Evolutionary conservation across 1,140 invertebrate genomes (phyloP).

Genomic region (Dolichoris vasculosae): DNA sequence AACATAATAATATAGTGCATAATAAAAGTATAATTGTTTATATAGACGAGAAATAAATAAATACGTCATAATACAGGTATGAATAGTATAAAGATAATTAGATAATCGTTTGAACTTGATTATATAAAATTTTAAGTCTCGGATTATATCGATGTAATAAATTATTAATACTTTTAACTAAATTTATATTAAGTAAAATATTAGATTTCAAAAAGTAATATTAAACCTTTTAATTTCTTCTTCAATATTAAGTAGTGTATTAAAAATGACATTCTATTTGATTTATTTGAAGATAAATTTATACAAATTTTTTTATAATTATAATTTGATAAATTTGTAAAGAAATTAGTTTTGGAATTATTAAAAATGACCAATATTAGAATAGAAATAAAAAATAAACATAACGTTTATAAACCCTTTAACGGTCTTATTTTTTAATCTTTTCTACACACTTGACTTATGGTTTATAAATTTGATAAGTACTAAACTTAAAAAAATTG

Average conservation of each 20-base stretch:
- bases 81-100: not conserved
- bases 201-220: no score
- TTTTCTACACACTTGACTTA: not conserved
- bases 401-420: not conserved
- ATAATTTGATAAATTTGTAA: not conserved
- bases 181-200: not conserved
- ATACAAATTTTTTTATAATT: not conserved
- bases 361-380: not conserved
- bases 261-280: not conserved
- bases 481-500: not conserved
- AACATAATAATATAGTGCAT: not conserved
- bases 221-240: not conserved
- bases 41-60: not conserved
- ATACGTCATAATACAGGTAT: not conserved
- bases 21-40: not conserved
- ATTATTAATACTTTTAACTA: not conserved
- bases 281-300: not conserved
- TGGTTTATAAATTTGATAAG: not conserved
- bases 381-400: not conserved
- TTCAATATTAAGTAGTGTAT: not conserved
- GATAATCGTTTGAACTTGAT: not conserved
- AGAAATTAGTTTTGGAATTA: not conserved
- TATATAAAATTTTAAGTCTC: not conserved
- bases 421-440: not conserved
- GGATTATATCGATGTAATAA: no score